Evolutionary conservation across 2,113 vertebrate species (phyloP).

Genomic region (Tringa solitaria): DNA sequence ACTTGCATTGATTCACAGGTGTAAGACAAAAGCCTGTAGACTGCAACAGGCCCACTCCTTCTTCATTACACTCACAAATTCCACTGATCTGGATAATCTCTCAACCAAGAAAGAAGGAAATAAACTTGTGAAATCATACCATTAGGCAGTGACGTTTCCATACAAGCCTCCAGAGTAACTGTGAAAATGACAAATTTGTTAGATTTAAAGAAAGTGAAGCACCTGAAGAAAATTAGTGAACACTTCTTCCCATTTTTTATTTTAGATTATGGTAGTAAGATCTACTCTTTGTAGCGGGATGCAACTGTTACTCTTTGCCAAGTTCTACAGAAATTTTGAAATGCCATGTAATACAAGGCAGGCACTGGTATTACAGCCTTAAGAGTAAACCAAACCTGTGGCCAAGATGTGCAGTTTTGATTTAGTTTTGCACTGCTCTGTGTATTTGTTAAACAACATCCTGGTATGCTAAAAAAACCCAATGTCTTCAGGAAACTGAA

Average conservation of each 20-base stretch:
- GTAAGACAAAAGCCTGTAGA: neutral
- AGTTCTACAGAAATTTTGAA: neutral
- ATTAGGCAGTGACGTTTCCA: neutral
- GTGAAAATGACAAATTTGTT: neutral
- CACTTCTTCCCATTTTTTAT: neutral
- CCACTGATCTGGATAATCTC: neutral
- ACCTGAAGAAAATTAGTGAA: neutral
- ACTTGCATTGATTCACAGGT: neutral
- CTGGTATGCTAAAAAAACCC: neutral
- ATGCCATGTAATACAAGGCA: neutral
- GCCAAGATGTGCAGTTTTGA: neutral
- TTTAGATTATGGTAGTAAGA: neutral
- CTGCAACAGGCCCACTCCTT: neutral
- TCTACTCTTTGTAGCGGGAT: neutral
- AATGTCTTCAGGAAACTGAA: neutral
- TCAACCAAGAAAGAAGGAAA: neutral
- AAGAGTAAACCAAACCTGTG: neutral
- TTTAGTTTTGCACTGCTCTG: neutral
- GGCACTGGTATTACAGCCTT: neutral
- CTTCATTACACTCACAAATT: neutral
- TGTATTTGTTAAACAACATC: neutral
- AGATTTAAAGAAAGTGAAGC: neutral
- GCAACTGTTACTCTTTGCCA: neutral
- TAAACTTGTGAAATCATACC: neutral
- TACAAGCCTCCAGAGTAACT: neutral